These are phyloP conservation scores for Squalus acanthias DNA, from an alignment of 2,797 vertebrate species.

Conservation along the genomic window DNA sequence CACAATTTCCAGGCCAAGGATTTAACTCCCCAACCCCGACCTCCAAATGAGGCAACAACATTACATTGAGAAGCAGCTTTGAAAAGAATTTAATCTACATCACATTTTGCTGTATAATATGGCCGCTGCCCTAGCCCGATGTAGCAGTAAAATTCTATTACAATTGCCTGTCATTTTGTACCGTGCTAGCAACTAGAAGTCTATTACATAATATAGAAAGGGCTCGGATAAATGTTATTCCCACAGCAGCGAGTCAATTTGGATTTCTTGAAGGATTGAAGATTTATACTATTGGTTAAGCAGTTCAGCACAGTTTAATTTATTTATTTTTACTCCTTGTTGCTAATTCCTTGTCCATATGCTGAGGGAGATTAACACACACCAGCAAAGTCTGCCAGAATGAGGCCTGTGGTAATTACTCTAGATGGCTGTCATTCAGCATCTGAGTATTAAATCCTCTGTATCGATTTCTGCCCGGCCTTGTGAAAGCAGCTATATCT, in stretches of 20 bases:
- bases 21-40: neutral
- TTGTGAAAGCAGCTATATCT: neutral
- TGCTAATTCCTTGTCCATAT: conserved; percentile 68
- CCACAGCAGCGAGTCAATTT: neutral
- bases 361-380: conserved; percentile 60
- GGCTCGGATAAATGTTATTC: conserved; percentile 10
- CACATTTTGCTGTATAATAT: neutral
- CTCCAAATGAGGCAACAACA: neutral
- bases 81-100: neutral
- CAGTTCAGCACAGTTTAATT: conserved; percentile 52
- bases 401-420: conserved; percentile 62
- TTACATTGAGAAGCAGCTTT: neutral
- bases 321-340: conserved; percentile 59
- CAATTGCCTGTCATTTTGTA: neutral
- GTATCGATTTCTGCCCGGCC: conserved; percentile 49
- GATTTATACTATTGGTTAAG: conserved; percentile 25
- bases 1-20: neutral
- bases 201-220: neutral
- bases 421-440: conserved; percentile 56
- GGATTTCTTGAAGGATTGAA: conserved; percentile 29
- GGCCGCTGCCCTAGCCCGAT: neutral
- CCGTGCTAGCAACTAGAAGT: neutral
- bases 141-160: neutral
- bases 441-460: conserved; percentile 53
- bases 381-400: conserved; percentile 55